These are phyloP conservation scores for Lithobates pipiens DNA, from an alignment of 2,797 vertebrate genomes.

Conservation along the genomic window DNA sequence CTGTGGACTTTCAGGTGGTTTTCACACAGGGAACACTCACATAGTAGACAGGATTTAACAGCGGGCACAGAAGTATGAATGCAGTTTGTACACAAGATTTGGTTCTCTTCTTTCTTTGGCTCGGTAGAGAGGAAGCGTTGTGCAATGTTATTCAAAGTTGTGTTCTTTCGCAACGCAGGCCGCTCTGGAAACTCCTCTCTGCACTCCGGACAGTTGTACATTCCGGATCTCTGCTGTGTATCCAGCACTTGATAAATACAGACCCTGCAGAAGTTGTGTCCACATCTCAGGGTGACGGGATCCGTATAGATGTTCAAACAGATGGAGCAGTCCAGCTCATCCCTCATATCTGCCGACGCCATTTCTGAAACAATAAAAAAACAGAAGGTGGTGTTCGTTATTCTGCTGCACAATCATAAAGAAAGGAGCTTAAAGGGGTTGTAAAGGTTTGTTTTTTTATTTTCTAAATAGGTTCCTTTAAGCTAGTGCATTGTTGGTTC, in stretches of 20 bases:
- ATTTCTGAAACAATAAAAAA: neutral
- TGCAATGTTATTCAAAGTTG: neutral
- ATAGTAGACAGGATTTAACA: conserved; percentile 75
- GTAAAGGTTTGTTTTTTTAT: no score
- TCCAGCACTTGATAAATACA: conserved; percentile 69
- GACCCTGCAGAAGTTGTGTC: conserved; percentile 77
- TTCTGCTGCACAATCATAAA: no score
- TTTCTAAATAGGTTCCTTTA: no score
- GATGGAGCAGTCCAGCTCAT: conserved; percentile 35
- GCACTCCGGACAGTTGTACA: conserved; percentile 74
- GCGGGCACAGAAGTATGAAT: conserved; percentile 50
- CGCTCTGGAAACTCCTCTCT: conserved; percentile 66
- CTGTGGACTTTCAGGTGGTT: conserved; percentile 74
- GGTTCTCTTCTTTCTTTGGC: neutral
- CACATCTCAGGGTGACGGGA: conserved; percentile 72
- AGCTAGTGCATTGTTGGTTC: no score
- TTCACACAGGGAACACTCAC: conserved; percentile 73
- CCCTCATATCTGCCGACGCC: neutral
- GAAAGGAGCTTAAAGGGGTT: no score
- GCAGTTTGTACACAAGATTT: conserved; percentile 72
- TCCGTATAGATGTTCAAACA: conserved; percentile 30
- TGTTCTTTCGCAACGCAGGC: conserved; percentile 24
- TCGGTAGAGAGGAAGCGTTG: neutral
- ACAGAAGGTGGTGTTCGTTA: no score
- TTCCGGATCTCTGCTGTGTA: conserved; percentile 49